These are phyloP conservation scores for Nesometra sesokonis DNA, from an alignment of 35 echinoderm and acorn worm species.

Conservation along the genomic window DNA sequence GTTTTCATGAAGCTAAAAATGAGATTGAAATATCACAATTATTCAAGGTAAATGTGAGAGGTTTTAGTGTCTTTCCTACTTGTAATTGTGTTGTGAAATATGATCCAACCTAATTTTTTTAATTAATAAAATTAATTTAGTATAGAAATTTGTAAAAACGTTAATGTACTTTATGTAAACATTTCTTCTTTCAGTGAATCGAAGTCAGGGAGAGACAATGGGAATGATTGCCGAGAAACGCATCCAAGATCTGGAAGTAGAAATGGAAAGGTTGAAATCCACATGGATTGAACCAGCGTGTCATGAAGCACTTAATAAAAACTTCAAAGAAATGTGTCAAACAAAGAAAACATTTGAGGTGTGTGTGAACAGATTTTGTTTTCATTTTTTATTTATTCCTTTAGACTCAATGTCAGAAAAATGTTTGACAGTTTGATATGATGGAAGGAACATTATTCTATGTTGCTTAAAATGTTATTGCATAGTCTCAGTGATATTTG, in stretches of 20 bases:
- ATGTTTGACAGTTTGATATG: no score
- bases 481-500: no score
- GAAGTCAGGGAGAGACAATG: slow-evolving; percentile 48
- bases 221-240: slow-evolving; percentile 55
- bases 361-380: neutral
- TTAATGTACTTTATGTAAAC: neutral
- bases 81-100: no score
- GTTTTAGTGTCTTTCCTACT: no score
- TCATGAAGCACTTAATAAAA: slow-evolving; percentile 24
- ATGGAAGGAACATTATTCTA: no score
- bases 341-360: slow-evolving; percentile 16
- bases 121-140: neutral
- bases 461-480: no score
- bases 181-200: slow-evolving; percentile 2
- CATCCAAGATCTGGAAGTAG: slow-evolving; percentile 40
- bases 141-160: neutral
- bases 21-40: no score
- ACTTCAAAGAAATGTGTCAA: slow-evolving; percentile 3
- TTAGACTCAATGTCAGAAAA: no score
- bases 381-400: no score
- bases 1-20: no score
- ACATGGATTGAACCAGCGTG: slow-evolving; percentile 29
- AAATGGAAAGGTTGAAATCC: slow-evolving; percentile 29
- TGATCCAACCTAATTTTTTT: neutral
- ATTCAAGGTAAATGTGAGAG: no score